These are phyloP conservation scores for Hydriomena furcata DNA, from an alignment of 2,888 invertebrate genomes.

Conservation along the genomic window DNA sequence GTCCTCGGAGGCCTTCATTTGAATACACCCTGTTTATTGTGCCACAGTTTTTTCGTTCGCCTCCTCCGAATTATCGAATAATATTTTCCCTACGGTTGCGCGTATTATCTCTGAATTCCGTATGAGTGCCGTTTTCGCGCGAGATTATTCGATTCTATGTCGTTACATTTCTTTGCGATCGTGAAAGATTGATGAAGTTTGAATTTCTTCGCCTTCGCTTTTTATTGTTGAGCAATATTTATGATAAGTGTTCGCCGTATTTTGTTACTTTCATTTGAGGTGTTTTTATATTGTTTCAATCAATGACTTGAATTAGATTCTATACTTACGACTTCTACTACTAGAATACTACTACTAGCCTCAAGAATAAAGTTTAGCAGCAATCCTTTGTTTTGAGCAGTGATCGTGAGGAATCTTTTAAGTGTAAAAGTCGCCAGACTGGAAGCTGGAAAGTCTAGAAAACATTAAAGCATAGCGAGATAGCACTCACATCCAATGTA, in stretches of 20 bases:
- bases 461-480: constrained; percentile 11
- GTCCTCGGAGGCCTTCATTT: constrained; percentile 65
- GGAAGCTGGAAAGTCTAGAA: constrained; percentile 9
- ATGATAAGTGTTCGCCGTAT: constrained; percentile 26
- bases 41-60: constrained; percentile 55
- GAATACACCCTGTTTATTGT: constrained; percentile 79
- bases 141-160: constrained; percentile 61
- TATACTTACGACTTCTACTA: too few relatives aligned
- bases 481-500: constrained; percentile 18
- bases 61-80: constrained; percentile 70
- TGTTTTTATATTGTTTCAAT: not conserved
- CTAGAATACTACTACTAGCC: too few relatives aligned
- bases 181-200: constrained; percentile 42
- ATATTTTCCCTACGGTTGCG: constrained; percentile 65
- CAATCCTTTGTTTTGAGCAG: not conserved
- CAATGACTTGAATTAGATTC: not conserved
- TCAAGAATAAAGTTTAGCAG: not conserved
- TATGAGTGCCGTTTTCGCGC: constrained; percentile 50
- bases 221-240: constrained; percentile 31
- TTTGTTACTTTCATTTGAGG: constrained; percentile 7
- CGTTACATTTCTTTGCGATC: constrained; percentile 39
- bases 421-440: not conserved
- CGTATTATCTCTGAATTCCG: constrained; percentile 64
- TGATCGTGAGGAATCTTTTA: constrained; percentile 8
- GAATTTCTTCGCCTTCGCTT: constrained; percentile 30